Conservation (phyloP, 2,797 vertebrate genomes). For the Chaenodraco wilsoni region DNA sequence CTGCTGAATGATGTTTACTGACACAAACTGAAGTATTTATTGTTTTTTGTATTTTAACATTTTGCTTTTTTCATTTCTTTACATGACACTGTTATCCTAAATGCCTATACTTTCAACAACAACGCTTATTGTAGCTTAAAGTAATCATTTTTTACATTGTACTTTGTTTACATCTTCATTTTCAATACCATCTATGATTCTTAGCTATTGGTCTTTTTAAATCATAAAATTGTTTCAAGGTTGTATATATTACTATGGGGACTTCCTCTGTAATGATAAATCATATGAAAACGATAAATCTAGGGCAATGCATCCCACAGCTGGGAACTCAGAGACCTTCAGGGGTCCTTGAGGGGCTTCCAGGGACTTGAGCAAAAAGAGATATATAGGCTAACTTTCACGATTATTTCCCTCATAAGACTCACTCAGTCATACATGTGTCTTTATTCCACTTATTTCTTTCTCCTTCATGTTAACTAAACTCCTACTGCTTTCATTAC, state of each 20-base stretch:
- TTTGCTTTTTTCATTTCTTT: neutral
- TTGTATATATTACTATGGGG: neutral
- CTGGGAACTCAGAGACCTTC: constrained; percentile 59
- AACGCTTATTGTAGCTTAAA: neutral
- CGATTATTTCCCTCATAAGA: constrained; percentile 9
- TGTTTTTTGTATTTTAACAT: neutral
- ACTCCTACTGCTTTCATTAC: neutral
- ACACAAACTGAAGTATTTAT: neutral
- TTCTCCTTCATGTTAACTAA: neutral
- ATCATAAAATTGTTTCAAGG: neutral
- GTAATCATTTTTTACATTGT: neutral
- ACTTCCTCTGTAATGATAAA: constrained; percentile 36
- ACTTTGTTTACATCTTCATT: neutral
- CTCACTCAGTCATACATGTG: neutral
- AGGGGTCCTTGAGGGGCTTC: constrained; percentile 49
- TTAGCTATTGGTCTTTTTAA: neutral
- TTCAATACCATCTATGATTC: neutral
- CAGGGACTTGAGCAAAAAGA: constrained; percentile 41
- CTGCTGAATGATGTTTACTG: neutral
- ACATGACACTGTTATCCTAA: neutral
- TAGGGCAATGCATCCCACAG: constrained; percentile 47
- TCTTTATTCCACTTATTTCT: neutral
- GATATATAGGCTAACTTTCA: constrained; percentile 57
- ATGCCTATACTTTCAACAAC: neutral
- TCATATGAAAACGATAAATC: constrained; percentile 44